A percentile compares a stretch with the other conserved stretches of the same genome.
These are phyloP conservation scores for Halictus quadricinctus DNA, from an alignment of 2,888 invertebrate genomes.

Conservation along the genomic window DNA sequence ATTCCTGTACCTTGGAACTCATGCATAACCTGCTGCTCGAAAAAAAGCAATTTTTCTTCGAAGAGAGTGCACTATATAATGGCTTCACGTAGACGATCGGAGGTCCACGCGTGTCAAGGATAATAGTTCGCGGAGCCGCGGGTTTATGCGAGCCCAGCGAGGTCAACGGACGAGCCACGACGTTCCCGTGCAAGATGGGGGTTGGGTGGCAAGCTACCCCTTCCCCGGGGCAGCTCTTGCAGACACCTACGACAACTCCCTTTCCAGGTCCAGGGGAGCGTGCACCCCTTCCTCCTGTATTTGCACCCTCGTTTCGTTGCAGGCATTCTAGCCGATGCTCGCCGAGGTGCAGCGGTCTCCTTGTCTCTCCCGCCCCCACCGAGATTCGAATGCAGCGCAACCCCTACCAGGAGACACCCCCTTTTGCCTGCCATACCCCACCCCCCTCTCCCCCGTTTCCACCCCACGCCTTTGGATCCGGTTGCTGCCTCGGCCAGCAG, in stretches of 20 bases:
- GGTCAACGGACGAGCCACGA: conserved; percentile 79
- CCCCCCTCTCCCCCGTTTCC: neutral
- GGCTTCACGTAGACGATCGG: conserved; percentile 51
- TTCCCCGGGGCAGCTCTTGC: conserved; percentile 38
- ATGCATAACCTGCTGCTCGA: neutral
- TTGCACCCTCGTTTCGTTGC: conserved; percentile 52
- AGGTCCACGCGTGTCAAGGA: conserved; percentile 73
- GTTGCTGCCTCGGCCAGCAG: conserved; percentile 31
- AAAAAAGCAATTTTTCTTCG: neutral
- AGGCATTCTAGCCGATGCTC: conserved; percentile 65
- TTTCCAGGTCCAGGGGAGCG: conserved; percentile 50
- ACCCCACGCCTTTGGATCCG: conserved; percentile 7
- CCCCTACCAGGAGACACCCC: conserved; percentile 15
- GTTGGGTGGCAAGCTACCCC: conserved; percentile 58
- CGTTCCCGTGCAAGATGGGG: conserved; percentile 65
- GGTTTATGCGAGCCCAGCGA: conserved; percentile 74
- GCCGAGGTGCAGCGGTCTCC: conserved; percentile 58
- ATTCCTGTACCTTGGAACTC: neutral
- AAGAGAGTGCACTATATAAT: neutral
- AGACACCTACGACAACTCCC: conserved; percentile 60
- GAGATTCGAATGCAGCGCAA: conserved; percentile 68
- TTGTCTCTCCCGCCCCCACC: conserved; percentile 58
- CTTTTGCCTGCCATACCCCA: neutral
- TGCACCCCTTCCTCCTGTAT: conserved; percentile 37
- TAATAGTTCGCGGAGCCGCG: conserved; percentile 75